Conservation (phyloP, 2,888 invertebrate genomes). For the Drosophila neutralis region DNA sequence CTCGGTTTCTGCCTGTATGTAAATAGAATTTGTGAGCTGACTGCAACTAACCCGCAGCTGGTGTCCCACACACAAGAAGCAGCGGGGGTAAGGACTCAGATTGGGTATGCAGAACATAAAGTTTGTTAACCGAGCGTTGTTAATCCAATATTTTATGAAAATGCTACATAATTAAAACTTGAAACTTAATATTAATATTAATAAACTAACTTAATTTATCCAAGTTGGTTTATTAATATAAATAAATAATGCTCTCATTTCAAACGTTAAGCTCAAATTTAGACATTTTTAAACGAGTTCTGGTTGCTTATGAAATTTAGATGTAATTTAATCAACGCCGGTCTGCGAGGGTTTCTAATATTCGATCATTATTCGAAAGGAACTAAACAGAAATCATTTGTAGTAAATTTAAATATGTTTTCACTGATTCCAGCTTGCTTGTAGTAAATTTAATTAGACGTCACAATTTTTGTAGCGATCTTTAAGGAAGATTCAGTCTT, state of each 20-base stretch:
- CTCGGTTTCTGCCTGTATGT: constrained; percentile 47
- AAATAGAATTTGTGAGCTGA: constrained; percentile 56
- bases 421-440: background rate
- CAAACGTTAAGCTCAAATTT: background rate
- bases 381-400: background rate
- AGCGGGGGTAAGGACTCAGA: background rate
- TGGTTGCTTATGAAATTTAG: background rate
- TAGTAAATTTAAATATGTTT: background rate
- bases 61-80: constrained; percentile 2
- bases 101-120: constrained; percentile 10
- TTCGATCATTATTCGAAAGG: background rate
- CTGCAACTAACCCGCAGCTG: constrained; percentile 51
- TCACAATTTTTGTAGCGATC: background rate
- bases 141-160: constrained; percentile 1
- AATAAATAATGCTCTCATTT: background rate
- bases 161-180: background rate
- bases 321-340: background rate
- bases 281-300: background rate
- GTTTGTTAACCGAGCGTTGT: background rate
- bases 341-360: background rate
- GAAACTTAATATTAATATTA: background rate
- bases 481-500: background rate
- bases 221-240: background rate
- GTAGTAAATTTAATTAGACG: background rate
- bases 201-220: background rate